A percentile compares a stretch with the other conserved stretches of the same genome.
These are phyloP conservation scores for Percopsis omiscomaycus DNA, from an alignment of 2,797 vertebrate species.

Conservation along the genomic window DNA sequence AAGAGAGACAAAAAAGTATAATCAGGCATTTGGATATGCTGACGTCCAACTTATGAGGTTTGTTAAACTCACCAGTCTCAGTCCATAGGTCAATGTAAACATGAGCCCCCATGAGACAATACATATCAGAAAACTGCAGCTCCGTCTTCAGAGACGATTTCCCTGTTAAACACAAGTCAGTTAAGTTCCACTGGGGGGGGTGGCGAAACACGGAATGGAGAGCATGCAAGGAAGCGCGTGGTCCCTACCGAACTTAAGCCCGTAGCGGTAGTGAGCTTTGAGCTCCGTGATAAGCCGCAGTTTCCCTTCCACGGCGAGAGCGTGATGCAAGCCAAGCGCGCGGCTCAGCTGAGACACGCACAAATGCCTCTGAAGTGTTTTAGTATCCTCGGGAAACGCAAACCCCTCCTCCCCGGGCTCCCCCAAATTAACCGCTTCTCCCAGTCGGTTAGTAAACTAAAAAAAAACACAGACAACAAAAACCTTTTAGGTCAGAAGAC, in stretches of 20 bases:
- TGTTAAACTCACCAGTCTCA: conserved; percentile 80
- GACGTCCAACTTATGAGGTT: neutral
- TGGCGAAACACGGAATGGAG: neutral
- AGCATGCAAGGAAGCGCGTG: neutral
- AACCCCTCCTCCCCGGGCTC: conserved; percentile 73
- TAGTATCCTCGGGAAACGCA: conserved; percentile 84
- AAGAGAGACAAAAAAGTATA: too few species aligned
- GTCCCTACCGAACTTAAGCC: conserved; percentile 89
- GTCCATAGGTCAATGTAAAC: conserved; percentile 91
- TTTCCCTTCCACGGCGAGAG: conserved; percentile 81
- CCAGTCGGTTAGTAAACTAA: conserved; percentile 89
- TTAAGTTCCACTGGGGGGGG: neutral
- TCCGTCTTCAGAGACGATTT: conserved; percentile 93
- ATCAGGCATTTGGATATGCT: neutral
- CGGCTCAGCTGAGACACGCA: conserved; percentile 90
- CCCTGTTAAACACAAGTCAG: conserved; percentile 67
- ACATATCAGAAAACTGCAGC: conserved; percentile 95
- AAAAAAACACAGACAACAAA: neutral
- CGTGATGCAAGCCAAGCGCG: conserved; percentile 87
- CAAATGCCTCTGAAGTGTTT: conserved; percentile 89
- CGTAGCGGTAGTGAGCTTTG: conserved; percentile 88
- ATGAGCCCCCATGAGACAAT: conserved; percentile 95
- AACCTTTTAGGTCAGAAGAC: neutral
- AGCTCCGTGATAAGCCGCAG: conserved; percentile 83
- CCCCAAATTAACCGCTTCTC: conserved; percentile 83